Percentiles rank a stretch among this genome's conserved stretches.
Evolutionary conservation across 2,888 invertebrate species (phyloP).

Genomic region (Erebia palarica): DNA sequence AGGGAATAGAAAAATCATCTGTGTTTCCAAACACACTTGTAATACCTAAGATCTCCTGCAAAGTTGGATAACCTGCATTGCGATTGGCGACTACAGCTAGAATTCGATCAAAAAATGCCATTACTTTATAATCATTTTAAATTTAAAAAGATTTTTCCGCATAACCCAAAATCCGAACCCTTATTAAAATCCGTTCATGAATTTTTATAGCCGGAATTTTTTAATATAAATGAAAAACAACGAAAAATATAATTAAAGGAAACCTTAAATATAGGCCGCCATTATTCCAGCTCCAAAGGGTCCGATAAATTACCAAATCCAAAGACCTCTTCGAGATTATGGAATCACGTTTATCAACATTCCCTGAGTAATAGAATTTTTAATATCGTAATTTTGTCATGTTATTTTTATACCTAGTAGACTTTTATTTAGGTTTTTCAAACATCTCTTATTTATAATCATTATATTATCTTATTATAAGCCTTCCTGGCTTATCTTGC

Average conservation of each 20-base stretch:
- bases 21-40: too few species aligned
- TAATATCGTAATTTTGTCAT: slow-evolving; percentile 27
- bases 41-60: too few species aligned
- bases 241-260: slow-evolving; percentile 37
- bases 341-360: slow-evolving; percentile 29
- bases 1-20: too few species aligned
- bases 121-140: not conserved
- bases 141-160: not conserved
- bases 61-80: too few species aligned
- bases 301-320: slow-evolving; percentile 37
- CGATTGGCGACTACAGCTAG: too few species aligned
- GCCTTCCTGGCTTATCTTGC: too few species aligned
- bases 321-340: slow-evolving; percentile 28
- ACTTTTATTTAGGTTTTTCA: too few species aligned
- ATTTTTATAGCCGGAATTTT: slow-evolving; percentile 28
- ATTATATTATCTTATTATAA: too few species aligned
- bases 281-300: slow-evolving; percentile 28
- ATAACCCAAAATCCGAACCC: not conserved
- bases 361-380: slow-evolving; percentile 27
- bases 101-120: too few species aligned
- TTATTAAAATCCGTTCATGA: slow-evolving; percentile 21
- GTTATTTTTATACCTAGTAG: slow-evolving; percentile 4
- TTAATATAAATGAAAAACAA: slow-evolving; percentile 40
- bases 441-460: too few species aligned
- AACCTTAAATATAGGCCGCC: slow-evolving; percentile 30